Percentiles rank a stretch among this genome's conserved stretches.
Conservation (phyloP, 2,113 vertebrate genomes). For the Myrmophylax atrothorax region DNA sequence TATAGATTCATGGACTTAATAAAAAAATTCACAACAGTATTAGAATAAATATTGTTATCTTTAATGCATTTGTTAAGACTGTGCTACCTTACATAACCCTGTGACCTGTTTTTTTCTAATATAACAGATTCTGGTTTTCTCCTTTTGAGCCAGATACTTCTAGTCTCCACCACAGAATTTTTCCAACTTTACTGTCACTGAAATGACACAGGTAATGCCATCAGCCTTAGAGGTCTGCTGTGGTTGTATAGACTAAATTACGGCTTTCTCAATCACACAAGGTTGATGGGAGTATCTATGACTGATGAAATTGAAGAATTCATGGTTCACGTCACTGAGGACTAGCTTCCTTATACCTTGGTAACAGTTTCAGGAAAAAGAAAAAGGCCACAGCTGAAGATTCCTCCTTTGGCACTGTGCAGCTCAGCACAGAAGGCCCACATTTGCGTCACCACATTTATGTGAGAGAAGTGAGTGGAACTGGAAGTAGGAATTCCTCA, state of each 20-base stretch:
- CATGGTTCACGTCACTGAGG: neutral
- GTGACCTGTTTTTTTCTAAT: neutral
- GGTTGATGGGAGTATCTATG: neutral
- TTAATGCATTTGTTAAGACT: neutral
- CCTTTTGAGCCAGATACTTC: neutral
- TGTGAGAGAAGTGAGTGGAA: neutral
- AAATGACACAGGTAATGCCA: neutral
- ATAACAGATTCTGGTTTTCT: neutral
- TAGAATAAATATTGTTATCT: neutral
- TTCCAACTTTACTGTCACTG: neutral
- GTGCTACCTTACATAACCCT: neutral
- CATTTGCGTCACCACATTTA: neutral
- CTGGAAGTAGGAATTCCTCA: neutral
- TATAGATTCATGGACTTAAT: neutral
- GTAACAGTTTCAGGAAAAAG: neutral
- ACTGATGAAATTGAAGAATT: neutral
- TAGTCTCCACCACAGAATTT: neutral
- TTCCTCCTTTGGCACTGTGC: neutral
- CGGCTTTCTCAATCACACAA: neutral
- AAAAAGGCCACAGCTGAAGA: neutral
- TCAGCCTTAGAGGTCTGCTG: neutral
- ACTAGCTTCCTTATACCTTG: neutral
- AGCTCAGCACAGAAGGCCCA: neutral
- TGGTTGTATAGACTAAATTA: neutral
- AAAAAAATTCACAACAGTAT: neutral